Evolutionary conservation across 2,797 vertebrate species (phyloP).

Genomic region (Aphelocoma californica): DNA sequence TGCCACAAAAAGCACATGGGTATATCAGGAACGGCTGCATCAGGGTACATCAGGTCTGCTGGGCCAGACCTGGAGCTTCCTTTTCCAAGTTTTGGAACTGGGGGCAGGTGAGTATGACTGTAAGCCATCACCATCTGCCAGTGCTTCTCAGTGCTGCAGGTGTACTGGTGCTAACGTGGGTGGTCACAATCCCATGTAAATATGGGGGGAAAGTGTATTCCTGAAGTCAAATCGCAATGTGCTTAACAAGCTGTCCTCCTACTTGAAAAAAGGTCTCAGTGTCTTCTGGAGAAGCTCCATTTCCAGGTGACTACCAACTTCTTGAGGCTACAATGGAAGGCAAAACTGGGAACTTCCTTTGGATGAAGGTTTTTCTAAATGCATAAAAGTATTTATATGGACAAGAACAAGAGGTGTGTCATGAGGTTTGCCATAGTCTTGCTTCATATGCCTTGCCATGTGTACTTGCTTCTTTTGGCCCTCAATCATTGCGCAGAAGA

Average conservation of each 20-base stretch:
- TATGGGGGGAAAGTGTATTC: neutral
- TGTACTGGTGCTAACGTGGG: rapidly evolving
- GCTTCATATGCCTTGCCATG: neutral
- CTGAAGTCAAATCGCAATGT: neutral
- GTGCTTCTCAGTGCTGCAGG: neutral
- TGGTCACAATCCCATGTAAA: neutral
- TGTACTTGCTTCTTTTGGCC: neutral
- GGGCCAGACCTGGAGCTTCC: neutral
- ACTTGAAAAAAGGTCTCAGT: neutral
- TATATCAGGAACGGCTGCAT: neutral
- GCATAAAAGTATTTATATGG: neutral
- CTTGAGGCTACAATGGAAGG: neutral
- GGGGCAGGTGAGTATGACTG: neutral
- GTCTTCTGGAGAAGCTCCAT: neutral
- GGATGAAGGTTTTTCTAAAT: neutral
- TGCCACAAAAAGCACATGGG: neutral
- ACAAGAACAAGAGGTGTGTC: neutral
- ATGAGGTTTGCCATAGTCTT: neutral
- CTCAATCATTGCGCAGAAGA: neutral
- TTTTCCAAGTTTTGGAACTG: neutral
- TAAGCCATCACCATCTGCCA: neutral
- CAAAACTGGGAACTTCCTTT: neutral
- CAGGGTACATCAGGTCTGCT: neutral
- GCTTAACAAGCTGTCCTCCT: neutral
- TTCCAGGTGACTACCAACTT: neutral